Evolutionary conservation across 92 coral and sea anemone genomes (phyloP), one percentile per base, ranked within the genome.

Genomic region (Zoanthus gigantus): DNA sequence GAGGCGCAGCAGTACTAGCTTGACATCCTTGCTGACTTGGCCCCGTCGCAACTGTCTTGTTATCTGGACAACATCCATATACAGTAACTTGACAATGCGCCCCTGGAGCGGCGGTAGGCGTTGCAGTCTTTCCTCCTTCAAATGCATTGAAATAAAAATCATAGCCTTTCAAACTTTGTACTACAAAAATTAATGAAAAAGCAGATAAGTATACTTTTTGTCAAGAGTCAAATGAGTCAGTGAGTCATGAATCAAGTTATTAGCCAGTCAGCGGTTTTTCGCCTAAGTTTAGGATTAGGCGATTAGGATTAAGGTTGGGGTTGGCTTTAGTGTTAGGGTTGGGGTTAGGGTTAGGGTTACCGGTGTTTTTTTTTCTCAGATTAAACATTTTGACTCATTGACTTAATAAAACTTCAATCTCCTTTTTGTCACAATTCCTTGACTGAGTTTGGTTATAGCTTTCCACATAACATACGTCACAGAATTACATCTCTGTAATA

Each of bases 21-120:
- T 87, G 80, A 57, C 99, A 96, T 16, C 99, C 99, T 9, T 93
- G 90, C 48, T 93, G 86, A 42, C 92, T 94, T 0, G 99, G 95
- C 6, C 99, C 99, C 61, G 83, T 74, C 3, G 99, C 98, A n/a
- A 88, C 79, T 9, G 93, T 96, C 71, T 57, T 79, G 68, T 93
- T 93, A 88, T 96, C 98, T 42, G 99, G 99, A 69, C 99, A 96
- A 46, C 99, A 96, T 47, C 95, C 98, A 84, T 92, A 87, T 17
- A 89, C 60, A 1, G 94, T 92, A 23, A 89, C 94, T 31, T 79
- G 47, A 60, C 99, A 97, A 72, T 88, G 54, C 50, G 83, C 87
- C 17, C 57, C 74, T 4, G 85, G 85, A 28, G 46, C 48, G 85
- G 73, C 34, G 0, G 83, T 72, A 15, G 96, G 94, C 8, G 90